Base-by-base conservation (phyloP, 2,113 vertebrate genomes). In the Paraplagusia blochii region DNA sequence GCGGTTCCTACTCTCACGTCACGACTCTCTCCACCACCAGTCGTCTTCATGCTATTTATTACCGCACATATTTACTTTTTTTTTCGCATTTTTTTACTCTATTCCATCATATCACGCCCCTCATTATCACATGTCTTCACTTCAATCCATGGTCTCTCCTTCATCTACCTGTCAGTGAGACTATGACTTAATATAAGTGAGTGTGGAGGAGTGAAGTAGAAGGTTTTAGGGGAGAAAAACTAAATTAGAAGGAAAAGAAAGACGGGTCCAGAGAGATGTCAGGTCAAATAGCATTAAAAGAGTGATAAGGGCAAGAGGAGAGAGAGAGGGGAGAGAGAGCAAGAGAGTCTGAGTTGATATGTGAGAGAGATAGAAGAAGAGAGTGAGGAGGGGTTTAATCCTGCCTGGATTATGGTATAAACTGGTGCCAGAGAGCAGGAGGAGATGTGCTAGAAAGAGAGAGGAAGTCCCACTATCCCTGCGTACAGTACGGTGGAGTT, bases 361-460 rank as follows among this genome's bases (percentile, higher is more conserved):
- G 38, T 0, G 50, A 10, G 54, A 42, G 57, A 22, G 42, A 57
- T 40, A 16, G 42, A 78, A 38, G 49, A 58, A 77, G 66, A 38
- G 64, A 72, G 73, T 76, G 80, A 87, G 87, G 84, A 85, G 87
- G 87, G 78, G 81, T 88, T 88, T 88, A 88, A 88, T 88, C 87
- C 83, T 72, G 77, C 69, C 55, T 77, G 85, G 85, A 88, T 88
- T 88, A 88, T 81, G 63, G 73, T 74, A 82, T 82, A 85, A 86
- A 88, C 80, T 82, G 63, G 79, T 78, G 52, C 66, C 29, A 51
- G 53, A 72, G 56, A 74, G 66, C 48, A 80, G 58, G 76, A 79
- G 61, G 72, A 68, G 76, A 82, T 73, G 73, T 54, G 11, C 46
- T 64, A 39, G 39, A 67, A 60, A 65, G 49, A 43, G 45, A 64